Evolutionary conservation across 2,888 invertebrate genomes (phyloP).

Genomic region (Xylocampa areola): DNA sequence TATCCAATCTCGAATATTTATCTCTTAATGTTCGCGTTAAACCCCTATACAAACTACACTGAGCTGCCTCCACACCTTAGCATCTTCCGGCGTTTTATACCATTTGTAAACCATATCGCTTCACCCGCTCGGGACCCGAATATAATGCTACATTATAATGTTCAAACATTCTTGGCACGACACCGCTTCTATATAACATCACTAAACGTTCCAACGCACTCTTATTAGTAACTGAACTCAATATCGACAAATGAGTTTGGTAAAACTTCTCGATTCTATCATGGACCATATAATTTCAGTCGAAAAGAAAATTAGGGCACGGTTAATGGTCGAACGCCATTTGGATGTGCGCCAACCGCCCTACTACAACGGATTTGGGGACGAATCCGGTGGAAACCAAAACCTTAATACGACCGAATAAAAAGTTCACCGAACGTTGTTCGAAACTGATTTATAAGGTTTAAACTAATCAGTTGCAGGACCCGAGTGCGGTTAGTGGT

Average conservation of each 20-base stretch:
- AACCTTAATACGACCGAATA: constrained; percentile 68
- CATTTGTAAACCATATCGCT: constrained; percentile 9
- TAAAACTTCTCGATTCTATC: constrained; percentile 64
- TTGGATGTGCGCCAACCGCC: constrained; percentile 80
- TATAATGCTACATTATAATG: constrained; percentile 3
- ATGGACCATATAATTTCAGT: constrained; percentile 74
- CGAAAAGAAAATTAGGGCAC: constrained; percentile 80
- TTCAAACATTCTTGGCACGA: constrained; percentile 9
- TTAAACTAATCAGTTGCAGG: constrained; percentile 49
- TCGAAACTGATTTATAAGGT: constrained; percentile 48
- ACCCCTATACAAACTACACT: constrained; percentile 8
- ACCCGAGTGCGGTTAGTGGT: constrained; percentile 29
- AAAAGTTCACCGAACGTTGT: constrained; percentile 48
- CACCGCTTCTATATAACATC: not conserved
- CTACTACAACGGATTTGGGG: constrained; percentile 70
- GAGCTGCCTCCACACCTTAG: constrained; percentile 2
- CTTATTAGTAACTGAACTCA: constrained; percentile 8
- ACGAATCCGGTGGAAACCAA: constrained; percentile 77
- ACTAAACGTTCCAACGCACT: constrained; percentile 5
- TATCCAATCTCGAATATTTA: not conserved
- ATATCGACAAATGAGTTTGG: constrained; percentile 46
- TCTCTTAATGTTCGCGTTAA: constrained; percentile 1
- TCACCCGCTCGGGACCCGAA: constrained; percentile 4
- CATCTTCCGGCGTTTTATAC: constrained; percentile 16
- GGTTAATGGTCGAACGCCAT: constrained; percentile 74